Percentiles rank a stretch among this genome's conserved stretches.
These are phyloP conservation scores for Rhingia campestris DNA, from an alignment of 2,888 invertebrate genomes.

Conservation along the genomic window DNA sequence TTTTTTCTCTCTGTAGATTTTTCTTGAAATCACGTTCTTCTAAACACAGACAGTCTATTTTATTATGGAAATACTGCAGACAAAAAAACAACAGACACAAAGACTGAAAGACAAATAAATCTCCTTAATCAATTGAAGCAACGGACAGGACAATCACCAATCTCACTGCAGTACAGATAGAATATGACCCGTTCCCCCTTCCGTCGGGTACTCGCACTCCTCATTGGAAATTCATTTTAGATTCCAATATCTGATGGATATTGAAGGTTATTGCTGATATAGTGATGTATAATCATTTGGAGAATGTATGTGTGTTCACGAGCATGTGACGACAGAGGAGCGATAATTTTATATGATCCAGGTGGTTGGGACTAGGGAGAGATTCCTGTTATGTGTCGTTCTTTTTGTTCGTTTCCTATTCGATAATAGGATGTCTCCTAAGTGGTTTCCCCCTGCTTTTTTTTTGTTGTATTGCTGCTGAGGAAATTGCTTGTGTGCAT, in stretches of 20 bases:
- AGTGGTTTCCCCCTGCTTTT: slow-evolving; percentile 35
- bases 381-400: slow-evolving; percentile 3
- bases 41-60: slow-evolving; percentile 20
- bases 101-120: slow-evolving; percentile 26
- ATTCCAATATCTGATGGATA: slow-evolving; percentile 18
- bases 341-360: slow-evolving; percentile 5
- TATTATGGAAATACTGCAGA: slow-evolving; percentile 35
- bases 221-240: slow-evolving; percentile 31
- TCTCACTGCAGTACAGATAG: background rate
- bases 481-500: slow-evolving; percentile 35
- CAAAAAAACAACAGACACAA: slow-evolving; percentile 1
- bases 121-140: slow-evolving; percentile 49
- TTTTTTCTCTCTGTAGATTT: background rate
- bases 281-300: slow-evolving; percentile 9
- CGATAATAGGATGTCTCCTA: slow-evolving; percentile 40
- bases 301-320: background rate
- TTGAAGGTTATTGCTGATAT: slow-evolving; percentile 26
- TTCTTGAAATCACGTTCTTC: slow-evolving; percentile 14
- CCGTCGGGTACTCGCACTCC: background rate
- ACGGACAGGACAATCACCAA: slow-evolving; percentile 39
- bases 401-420: background rate
- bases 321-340: background rate
- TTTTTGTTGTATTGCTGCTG: slow-evolving; percentile 1
- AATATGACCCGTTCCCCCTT: background rate
- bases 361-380: background rate